phyloP scores from a whole-genome alignment of 2,797 vertebrate species.

The Ctenopoma kingsleyae region DNA sequence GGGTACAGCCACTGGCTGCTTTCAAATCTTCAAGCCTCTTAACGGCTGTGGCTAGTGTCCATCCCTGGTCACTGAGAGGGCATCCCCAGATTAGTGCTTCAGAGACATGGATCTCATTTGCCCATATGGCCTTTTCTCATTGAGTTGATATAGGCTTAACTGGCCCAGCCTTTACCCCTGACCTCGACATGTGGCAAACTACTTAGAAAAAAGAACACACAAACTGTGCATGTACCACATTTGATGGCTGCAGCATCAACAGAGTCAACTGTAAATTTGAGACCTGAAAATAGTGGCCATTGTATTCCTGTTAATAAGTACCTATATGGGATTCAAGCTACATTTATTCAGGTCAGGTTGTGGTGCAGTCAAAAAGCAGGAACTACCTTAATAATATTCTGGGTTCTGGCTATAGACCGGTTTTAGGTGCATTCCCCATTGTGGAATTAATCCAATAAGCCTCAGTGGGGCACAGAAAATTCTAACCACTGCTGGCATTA shows the following conservation, averaged over 20 bases:
- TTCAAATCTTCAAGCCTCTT: constrained; percentile 79
- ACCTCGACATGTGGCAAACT: constrained; percentile 79
- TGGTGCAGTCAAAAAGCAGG: constrained; percentile 9
- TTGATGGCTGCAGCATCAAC: constrained; percentile 28
- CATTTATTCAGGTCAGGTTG: background rate
- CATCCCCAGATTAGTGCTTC: constrained; percentile 82
- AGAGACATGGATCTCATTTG: constrained; percentile 82
- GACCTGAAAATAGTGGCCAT: background rate
- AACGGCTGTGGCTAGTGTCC: constrained; percentile 74
- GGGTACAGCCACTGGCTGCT: constrained; percentile 65
- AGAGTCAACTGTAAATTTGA: constrained; percentile 20
- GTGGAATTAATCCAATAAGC: constrained; percentile 71
- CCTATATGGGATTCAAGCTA: constrained; percentile 1
- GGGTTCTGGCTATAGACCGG: constrained; percentile 31
- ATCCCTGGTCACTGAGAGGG: constrained; percentile 81
- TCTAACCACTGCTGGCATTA: constrained; percentile 43
- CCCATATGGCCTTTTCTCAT: constrained; percentile 83
- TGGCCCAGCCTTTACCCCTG: constrained; percentile 74
- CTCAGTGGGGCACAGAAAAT: constrained; percentile 48
- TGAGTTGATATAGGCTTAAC: constrained; percentile 80
- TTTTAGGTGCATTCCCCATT: constrained; percentile 45
- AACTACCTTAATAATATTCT: constrained; percentile 25
- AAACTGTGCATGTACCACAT: constrained; percentile 43
- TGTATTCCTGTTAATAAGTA: constrained; percentile 17
- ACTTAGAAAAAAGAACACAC: constrained; percentile 63